These are phyloP conservation scores for Ceratina australensis DNA, from an alignment of 1,140 invertebrate genomes.

Conservation along the genomic window DNA sequence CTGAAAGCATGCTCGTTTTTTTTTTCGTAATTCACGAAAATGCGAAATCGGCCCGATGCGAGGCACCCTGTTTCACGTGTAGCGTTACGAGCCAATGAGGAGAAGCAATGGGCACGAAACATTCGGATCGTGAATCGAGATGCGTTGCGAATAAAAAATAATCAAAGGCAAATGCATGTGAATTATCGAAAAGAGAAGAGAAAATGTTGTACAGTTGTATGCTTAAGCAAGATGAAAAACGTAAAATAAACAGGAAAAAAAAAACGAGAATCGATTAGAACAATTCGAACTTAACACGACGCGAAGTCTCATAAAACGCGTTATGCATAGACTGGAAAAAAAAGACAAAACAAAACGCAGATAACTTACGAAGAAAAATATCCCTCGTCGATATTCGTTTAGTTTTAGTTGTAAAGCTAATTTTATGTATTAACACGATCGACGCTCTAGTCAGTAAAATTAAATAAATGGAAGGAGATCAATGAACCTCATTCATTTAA, in stretches of 20 bases:
- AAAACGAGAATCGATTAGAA: background rate
- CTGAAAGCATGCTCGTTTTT: background rate
- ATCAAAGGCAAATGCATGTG: constrained; percentile 66
- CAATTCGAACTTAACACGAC: constrained; percentile 17
- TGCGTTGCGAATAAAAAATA: constrained; percentile 43
- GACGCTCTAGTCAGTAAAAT: constrained; percentile 65
- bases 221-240: background rate
- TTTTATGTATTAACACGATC: constrained; percentile 59
- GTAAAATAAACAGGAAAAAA: background rate
- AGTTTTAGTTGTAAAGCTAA: constrained; percentile 62
- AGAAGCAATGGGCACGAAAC: background rate
- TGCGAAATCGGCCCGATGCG: background rate
- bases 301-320: background rate
- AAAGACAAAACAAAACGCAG: background rate
- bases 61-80: constrained; percentile 1
- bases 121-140: constrained; percentile 11
- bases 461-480: constrained; percentile 59
- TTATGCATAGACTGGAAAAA: background rate
- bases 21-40: background rate
- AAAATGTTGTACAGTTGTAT: constrained; percentile 24
- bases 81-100: background rate
- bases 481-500: constrained; percentile 51
- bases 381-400: constrained; percentile 48
- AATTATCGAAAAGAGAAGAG: background rate
- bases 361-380: background rate